A percentile compares a stretch with the other conserved stretches of the same genome.
Conservation (phyloP, 2,888 invertebrate genomes). For the Cosmorhoe ocellata region DNA sequence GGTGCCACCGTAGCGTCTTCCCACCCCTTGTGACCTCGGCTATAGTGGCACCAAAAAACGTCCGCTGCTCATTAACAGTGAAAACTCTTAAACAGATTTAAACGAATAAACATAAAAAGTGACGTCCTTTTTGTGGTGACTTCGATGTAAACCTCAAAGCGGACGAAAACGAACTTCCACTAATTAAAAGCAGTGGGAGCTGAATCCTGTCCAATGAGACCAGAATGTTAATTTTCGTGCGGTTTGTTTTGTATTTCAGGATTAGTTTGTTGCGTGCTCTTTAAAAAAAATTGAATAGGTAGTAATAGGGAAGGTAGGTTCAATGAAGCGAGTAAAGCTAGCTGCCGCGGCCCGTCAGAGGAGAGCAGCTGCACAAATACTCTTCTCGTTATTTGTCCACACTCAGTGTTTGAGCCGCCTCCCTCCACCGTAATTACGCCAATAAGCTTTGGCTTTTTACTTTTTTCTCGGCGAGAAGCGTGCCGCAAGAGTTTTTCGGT, state of each 20-base stretch:
- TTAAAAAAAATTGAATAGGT: conserved; percentile 42
- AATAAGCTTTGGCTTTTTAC: conserved; percentile 64
- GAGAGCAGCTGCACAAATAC: conserved; percentile 71
- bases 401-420: conserved; percentile 61
- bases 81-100: conserved; percentile 75
- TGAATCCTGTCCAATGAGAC: conserved; percentile 59
- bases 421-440: conserved; percentile 62
- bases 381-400: conserved; percentile 69
- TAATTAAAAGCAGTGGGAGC: conserved; percentile 70
- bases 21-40: conserved; percentile 32
- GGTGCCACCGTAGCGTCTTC: conserved; percentile 39
- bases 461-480: conserved; percentile 46
- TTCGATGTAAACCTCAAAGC: conserved; percentile 72
- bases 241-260: conserved; percentile 53
- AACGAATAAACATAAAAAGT: conserved; percentile 74
- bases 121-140: conserved; percentile 73
- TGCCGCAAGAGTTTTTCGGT: conserved; percentile 53
- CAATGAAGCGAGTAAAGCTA: conserved; percentile 36
- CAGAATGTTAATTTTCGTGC: conserved; percentile 63
- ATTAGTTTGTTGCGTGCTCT: conserved; percentile 51
- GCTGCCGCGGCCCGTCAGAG: conserved; percentile 39
- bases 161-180: conserved; percentile 64
- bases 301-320: conserved; percentile 35
- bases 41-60: conserved; percentile 52
- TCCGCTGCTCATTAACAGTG: conserved; percentile 70